phyloP scores from a whole-genome alignment of 1,140 invertebrate species.

The Plodia interpunctella region DNA sequence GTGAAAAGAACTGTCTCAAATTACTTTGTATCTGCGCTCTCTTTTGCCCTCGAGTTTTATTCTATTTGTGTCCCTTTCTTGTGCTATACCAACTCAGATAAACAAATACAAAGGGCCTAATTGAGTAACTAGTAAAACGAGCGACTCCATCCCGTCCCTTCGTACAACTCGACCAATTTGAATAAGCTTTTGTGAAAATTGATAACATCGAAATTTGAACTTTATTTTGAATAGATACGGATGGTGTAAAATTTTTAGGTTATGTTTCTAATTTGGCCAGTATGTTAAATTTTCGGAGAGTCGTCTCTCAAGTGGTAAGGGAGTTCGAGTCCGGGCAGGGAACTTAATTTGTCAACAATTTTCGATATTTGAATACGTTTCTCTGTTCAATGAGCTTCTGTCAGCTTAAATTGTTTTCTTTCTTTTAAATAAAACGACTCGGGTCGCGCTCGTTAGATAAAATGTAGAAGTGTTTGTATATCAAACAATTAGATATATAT shows the following conservation, averaged over 20 bases:
- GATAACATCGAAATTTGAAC: conserved; percentile 23
- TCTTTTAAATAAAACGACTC: conserved; percentile 53
- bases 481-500: conserved; percentile 4
- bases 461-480: conserved; percentile 8
- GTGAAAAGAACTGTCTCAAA: conserved; percentile 76
- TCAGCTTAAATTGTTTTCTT: conserved; percentile 72
- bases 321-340: conserved; percentile 61
- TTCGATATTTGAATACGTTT: conserved; percentile 77
- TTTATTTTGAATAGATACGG: conserved; percentile 18
- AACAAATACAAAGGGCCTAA: conserved; percentile 77
- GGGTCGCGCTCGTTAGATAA: conserved; percentile 28
- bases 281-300: conserved; percentile 63
- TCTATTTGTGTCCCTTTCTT: conserved; percentile 43
- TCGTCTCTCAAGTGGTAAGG: conserved; percentile 71
- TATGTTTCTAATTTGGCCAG: conserved; percentile 21
- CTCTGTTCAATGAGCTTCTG: conserved; percentile 71
- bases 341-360: conserved; percentile 77
- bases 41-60: conserved; percentile 22
- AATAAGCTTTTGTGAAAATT: conserved; percentile 16
- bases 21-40: conserved; percentile 52
- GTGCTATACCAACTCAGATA: conserved; percentile 73
- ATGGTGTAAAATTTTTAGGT: not conserved
- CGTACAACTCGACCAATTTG: conserved; percentile 46
- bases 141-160: conserved; percentile 68
- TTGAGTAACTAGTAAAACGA: conserved; percentile 77